These are phyloP conservation scores for Cosmia trapezina DNA, from an alignment of 2,888 invertebrate genomes.

Conservation along the genomic window DNA sequence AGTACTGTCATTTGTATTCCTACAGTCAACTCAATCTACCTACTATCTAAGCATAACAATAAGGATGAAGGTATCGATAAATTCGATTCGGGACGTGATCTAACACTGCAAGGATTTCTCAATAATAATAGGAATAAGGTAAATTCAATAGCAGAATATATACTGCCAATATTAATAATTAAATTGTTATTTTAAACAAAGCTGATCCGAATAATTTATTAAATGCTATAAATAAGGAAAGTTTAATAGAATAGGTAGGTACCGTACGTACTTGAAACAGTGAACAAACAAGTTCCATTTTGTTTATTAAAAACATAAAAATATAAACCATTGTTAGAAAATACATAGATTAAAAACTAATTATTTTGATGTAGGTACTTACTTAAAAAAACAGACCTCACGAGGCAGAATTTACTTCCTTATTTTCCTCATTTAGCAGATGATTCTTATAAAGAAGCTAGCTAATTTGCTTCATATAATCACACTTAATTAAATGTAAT, in stretches of 20 bases:
- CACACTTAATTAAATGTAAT: constrained; percentile 44
- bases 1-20: constrained; percentile 45
- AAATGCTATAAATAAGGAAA: not conserved
- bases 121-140: not conserved
- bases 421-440: constrained; percentile 18
- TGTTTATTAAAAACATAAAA: not conserved
- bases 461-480: constrained; percentile 10
- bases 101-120: not conserved
- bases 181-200: constrained; percentile 12
- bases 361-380: not conserved
- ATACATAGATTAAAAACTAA: not conserved
- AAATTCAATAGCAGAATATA: not conserved
- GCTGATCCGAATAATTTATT: not conserved
- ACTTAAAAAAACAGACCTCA: not conserved
- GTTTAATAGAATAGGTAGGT: not conserved
- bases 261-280: not conserved
- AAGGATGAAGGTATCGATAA: constrained; percentile 20
- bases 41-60: constrained; percentile 32
- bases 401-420: not conserved
- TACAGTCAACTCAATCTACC: constrained; percentile 12
- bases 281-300: not conserved
- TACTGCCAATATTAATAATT: not conserved
- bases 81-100: constrained; percentile 15
- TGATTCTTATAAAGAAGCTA: not conserved
- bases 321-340: not conserved